phyloP scores from a whole-genome alignment of 2,797 vertebrate genomes.

The Rhinogobio ventralis region DNA sequence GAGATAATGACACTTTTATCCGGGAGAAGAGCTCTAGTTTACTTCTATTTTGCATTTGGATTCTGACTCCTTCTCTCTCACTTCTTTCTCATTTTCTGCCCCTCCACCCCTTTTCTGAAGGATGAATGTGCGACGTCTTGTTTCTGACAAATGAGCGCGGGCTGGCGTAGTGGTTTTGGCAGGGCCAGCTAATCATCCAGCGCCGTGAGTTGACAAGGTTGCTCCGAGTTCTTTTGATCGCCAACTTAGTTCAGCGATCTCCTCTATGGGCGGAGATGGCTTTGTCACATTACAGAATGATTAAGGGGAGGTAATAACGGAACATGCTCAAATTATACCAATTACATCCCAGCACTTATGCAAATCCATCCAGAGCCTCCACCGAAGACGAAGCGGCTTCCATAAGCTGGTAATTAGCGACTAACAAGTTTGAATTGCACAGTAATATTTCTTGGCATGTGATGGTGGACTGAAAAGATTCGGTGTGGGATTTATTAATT shows the following conservation, averaged over 20 bases:
- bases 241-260: conserved; percentile 33
- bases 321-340: conserved; percentile 56
- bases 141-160: conserved; percentile 41
- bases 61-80: background rate
- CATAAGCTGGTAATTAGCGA: conserved; percentile 52
- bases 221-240: conserved; percentile 23
- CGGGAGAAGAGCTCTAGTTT: conserved; percentile 69
- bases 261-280: conserved; percentile 36
- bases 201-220: conserved; percentile 53
- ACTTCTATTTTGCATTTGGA: conserved; percentile 50
- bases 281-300: conserved; percentile 49
- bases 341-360: conserved; percentile 51
- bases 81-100: background rate
- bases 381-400: conserved; percentile 43
- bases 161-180: conserved; percentile 15
- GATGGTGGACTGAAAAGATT: background rate
- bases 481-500: no score
- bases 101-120: background rate
- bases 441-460: conserved; percentile 33
- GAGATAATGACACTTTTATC: conserved; percentile 69
- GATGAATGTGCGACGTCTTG: conserved; percentile 46
- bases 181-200: conserved; percentile 44
- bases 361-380: conserved; percentile 38
- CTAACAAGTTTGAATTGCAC: conserved; percentile 42
- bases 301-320: conserved; percentile 46